Base-by-base conservation (phyloP, 2,113 vertebrate genomes). In the Atractosteus spatula region DNA sequence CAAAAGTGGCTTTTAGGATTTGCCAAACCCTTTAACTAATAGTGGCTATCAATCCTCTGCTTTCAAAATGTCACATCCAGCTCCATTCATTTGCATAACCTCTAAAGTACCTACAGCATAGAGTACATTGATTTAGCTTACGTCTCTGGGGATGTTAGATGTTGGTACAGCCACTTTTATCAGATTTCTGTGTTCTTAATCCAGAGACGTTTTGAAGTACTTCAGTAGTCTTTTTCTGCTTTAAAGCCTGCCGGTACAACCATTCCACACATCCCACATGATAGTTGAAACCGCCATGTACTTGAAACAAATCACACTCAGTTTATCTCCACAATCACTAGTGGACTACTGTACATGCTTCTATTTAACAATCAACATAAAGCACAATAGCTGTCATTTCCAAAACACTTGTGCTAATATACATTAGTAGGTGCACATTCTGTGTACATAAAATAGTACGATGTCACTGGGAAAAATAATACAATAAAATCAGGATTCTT, bases 11-110 rank as follows among this genome's bases (percentile, higher is more conserved):
- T 91, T 91, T 91, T 88, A 89, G 90, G 88, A 87, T 84, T 85
- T 16, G 79, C 87, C 89, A 87, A 88, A 91, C 84, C 81, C 85
- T 84, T 66, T 62, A 29, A 76, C 89, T 91, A 92, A 91, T 90
- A 85, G 85, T 82, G 87, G 89, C 83, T 83, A 90, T 90, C 86
- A 86, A 91, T 92, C 85, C 79, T 84, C 80, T 84, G 87, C 91
- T 88, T 90, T 91, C 89, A 91, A 92, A 92, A 92, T 91, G 91
- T 91, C 91, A 90, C 87, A 86, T 84, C 77, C 74, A 69, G 77
- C 78, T 76, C 80, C 17, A 70, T 85, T 86, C 82, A 90, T 92
- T 92, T 92, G 87, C 89, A 92, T 92, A 91, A 85, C 87, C 89
- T 90, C 84, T 81, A 82, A 86, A 89, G 83, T 80, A 70, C 81